A percentile compares a stretch with the other conserved stretches of the same genome.
These are phyloP conservation scores for Sebastes vulpes DNA, from an alignment of 2,797 vertebrate species.

Conservation along the genomic window DNA sequence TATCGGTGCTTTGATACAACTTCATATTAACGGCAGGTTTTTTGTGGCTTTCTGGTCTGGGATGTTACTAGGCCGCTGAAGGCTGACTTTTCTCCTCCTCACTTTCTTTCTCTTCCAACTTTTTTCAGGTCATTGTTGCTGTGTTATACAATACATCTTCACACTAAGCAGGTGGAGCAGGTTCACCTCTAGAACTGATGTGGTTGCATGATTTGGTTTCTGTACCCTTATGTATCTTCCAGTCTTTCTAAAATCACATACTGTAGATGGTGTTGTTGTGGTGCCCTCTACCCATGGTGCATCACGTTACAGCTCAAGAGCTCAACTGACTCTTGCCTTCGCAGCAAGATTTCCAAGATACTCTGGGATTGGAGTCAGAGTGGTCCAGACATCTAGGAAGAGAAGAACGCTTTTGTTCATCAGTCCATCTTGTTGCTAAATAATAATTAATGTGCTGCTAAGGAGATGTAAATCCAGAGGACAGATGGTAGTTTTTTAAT, in stretches of 20 bases:
- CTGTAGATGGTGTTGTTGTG: neutral
- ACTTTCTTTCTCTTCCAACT: too few species aligned
- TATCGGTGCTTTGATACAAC: too few species aligned
- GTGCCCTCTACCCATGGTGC: neutral
- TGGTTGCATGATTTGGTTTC: neutral
- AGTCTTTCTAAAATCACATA: neutral
- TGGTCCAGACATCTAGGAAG: neutral
- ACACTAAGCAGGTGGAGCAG: neutral
- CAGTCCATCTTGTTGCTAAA: too few species aligned
- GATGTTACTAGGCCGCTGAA: too few species aligned
- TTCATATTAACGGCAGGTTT: neutral
- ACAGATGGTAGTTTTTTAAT: too few species aligned
- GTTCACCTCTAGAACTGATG: neutral
- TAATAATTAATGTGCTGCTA: too few species aligned
- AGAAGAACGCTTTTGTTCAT: neutral
- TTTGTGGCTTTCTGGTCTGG: neutral
- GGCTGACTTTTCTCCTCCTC: too few species aligned
- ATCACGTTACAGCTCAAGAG: neutral
- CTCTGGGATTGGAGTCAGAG: neutral
- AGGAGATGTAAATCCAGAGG: too few species aligned
- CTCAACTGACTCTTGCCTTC: neutral
- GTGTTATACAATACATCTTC: neutral
- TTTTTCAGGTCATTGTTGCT: neutral
- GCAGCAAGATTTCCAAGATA: neutral
- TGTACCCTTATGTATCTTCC: neutral